phyloP scores from a whole-genome alignment of 2,888 invertebrate species.

The Callosobruchus maculatus region DNA sequence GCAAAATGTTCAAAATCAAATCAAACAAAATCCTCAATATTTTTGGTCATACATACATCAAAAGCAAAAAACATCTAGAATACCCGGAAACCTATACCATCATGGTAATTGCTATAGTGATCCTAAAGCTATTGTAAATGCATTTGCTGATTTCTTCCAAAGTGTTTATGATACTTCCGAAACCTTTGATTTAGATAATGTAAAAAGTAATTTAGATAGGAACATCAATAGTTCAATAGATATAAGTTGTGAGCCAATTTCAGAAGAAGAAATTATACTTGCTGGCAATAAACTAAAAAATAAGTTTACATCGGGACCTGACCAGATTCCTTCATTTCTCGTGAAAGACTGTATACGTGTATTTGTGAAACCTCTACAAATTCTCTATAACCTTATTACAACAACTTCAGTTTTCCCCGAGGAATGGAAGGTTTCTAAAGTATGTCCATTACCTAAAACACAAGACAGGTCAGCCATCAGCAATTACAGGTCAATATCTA shows the following conservation, averaged over 20 bases:
- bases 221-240: background rate
- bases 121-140: conserved; percentile 3
- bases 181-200: too few relatives aligned
- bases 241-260: background rate
- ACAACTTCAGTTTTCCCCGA: conserved; percentile 6
- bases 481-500: conserved; percentile 4
- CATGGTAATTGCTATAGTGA: background rate
- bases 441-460: conserved; percentile 4
- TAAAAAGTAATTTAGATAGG: background rate
- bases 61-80: background rate
- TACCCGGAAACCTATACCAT: conserved; percentile 1
- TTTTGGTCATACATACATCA: background rate
- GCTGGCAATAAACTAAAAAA: conserved; percentile 5
- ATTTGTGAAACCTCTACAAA: background rate
- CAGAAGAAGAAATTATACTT: conserved; percentile 2
- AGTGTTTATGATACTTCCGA: background rate
- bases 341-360: conserved; percentile 5
- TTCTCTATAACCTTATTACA: conserved; percentile 4
- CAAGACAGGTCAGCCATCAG: background rate
- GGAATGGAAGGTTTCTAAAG: conserved; percentile 1
- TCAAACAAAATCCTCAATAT: conserved; percentile 2
- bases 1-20: background rate
- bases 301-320: conserved; percentile 5
- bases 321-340: conserved; percentile 5
- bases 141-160: background rate